These are phyloP conservation scores for Ophion slaviceki DNA, from an alignment of 2,888 invertebrate genomes.

Conservation along the genomic window DNA sequence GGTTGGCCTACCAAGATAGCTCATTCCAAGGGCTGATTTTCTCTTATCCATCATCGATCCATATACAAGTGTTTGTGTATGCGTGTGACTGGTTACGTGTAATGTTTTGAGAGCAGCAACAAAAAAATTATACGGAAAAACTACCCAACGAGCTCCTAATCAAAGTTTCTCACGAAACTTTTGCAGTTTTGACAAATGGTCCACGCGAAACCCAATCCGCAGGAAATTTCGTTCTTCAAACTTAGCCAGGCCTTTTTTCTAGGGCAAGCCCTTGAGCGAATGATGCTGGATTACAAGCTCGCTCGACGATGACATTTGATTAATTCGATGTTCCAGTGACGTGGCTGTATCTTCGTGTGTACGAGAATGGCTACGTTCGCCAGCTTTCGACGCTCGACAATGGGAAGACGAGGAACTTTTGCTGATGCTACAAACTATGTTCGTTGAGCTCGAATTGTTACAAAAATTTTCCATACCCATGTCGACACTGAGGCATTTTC, in stretches of 20 bases:
- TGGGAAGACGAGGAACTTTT: constrained; percentile 93
- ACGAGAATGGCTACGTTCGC: constrained; percentile 87
- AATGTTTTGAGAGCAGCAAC: no score
- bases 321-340: constrained; percentile 84
- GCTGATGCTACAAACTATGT: constrained; percentile 92
- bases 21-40: constrained; percentile 48
- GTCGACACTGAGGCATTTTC: constrained; percentile 88
- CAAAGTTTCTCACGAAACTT: neutral
- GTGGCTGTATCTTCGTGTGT: constrained; percentile 87
- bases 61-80: neutral
- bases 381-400: constrained; percentile 92
- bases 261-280: neutral
- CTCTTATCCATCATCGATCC: neutral
- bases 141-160: no score
- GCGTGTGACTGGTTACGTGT: no score
- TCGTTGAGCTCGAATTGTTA: constrained; percentile 90
- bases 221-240: neutral
- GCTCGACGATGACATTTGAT: neutral
- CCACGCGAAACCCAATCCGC: neutral
- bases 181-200: neutral
- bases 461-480: constrained; percentile 91
- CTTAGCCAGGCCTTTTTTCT: neutral
- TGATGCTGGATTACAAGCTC: neutral
- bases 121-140: neutral
- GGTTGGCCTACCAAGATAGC: constrained; percentile 23